These are phyloP conservation scores for Abrostola triplasia DNA, from an alignment of 2,888 invertebrate genomes.

Conservation along the genomic window DNA sequence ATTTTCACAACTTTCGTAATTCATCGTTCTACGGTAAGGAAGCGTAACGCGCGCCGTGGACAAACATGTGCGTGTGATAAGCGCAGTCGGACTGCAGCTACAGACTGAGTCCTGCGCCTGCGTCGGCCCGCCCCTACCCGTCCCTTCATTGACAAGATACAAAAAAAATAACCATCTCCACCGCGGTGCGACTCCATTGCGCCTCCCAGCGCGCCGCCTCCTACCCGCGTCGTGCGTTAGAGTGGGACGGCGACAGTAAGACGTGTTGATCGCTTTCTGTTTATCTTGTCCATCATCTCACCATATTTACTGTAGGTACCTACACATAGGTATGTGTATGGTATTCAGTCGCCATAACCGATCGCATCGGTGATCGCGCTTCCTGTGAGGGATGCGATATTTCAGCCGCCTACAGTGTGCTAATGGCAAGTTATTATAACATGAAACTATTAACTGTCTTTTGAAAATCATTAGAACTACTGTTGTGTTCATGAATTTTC, in stretches of 20 bases:
- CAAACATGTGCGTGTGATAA: constrained; percentile 69
- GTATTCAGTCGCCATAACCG: constrained; percentile 76
- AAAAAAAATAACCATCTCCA: constrained; percentile 84
- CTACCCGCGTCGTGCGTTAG: constrained; percentile 65
- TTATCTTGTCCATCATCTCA: constrained; percentile 85
- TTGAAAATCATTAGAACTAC: not conserved
- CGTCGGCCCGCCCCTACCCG: constrained; percentile 80
- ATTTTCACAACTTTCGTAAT: constrained; percentile 79
- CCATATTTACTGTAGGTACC: constrained; percentile 75
- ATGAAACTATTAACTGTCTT: constrained; percentile 9
- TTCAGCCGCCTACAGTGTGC: constrained; percentile 59
- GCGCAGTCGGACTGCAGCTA: constrained; percentile 73
- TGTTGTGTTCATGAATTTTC: not conserved
- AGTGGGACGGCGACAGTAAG: constrained; percentile 70
- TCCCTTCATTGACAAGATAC: constrained; percentile 87
- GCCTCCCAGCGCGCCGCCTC: constrained; percentile 79
- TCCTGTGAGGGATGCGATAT: constrained; percentile 72
- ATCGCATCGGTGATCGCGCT: constrained; percentile 78
- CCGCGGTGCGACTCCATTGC: constrained; percentile 62
- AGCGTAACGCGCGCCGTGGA: constrained; percentile 51
- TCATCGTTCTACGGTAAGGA: constrained; percentile 69
- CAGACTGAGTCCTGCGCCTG: constrained; percentile 72
- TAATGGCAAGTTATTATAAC: constrained; percentile 58
- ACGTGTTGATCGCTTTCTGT: constrained; percentile 74
- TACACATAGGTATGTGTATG: constrained; percentile 66